Evolutionary conservation across 2,113 vertebrate genomes (phyloP).

Genomic region (Apodemus speciosus): DNA sequence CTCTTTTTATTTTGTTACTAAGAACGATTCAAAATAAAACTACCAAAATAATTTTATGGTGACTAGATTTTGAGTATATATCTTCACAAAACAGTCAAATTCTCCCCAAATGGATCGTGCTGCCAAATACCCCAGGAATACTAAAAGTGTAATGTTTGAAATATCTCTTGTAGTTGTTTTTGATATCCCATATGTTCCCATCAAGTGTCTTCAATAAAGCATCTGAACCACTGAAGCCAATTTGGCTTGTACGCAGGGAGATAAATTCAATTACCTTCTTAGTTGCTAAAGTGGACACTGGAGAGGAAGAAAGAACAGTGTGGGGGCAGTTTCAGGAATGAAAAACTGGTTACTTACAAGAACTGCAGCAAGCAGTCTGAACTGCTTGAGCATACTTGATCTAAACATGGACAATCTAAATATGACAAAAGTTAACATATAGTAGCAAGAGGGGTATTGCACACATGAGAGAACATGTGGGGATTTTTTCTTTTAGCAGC

Average conservation of each 20-base stretch:
- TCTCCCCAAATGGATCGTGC: neutral
- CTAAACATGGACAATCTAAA: constrained; percentile 12
- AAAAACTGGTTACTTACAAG: neutral
- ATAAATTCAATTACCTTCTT: constrained; percentile 45
- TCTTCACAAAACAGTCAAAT: constrained; percentile 24
- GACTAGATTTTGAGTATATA: constrained; percentile 17
- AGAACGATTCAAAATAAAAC: constrained; percentile 33
- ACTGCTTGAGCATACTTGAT: neutral
- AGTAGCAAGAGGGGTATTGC: neutral
- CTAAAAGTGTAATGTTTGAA: constrained; percentile 31
- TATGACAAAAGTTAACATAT: neutral
- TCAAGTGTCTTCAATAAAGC: constrained; percentile 55
- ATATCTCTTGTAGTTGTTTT: constrained; percentile 23
- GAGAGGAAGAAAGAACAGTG: neutral
- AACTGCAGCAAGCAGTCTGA: neutral
- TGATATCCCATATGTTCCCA: constrained; percentile 15
- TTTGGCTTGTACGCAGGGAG: constrained; percentile 50
- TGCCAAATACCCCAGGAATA: constrained; percentile 16
- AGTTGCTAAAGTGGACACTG: constrained; percentile 5
- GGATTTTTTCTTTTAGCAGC: neutral
- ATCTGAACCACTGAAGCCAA: constrained; percentile 21
- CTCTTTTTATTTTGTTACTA: neutral
- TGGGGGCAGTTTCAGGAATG: neutral
- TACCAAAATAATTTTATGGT: neutral
- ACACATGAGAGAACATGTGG: neutral